Conservation (phyloP, 2,797 vertebrate genomes). For the Tachyglossus aculeatus region DNA sequence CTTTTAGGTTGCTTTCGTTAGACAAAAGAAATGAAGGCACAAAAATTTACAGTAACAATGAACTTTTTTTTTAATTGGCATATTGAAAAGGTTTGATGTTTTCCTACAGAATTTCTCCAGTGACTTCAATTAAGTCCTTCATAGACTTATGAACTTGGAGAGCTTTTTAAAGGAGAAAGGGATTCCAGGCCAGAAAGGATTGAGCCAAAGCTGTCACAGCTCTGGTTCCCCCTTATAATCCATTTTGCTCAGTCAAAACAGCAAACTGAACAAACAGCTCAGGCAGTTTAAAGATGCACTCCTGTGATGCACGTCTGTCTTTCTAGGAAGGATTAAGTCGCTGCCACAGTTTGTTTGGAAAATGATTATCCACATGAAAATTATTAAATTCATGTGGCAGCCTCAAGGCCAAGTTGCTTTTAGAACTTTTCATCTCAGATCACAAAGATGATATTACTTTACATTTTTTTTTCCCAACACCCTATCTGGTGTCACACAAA, state of each 20-base stretch:
- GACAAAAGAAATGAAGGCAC: conserved; percentile 33
- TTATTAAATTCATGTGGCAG: conserved; percentile 7
- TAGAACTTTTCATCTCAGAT: conserved; percentile 25
- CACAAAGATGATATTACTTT: background rate
- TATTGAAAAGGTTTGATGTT: background rate
- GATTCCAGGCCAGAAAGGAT: conserved; percentile 18
- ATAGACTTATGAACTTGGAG: conserved; percentile 10
- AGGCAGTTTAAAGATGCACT: conserved; percentile 6
- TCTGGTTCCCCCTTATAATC: conserved; percentile 13
- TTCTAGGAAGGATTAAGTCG: conserved; percentile 30
- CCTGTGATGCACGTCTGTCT: background rate
- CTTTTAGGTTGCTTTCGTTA: conserved; percentile 26
- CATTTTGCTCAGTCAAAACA: conserved; percentile 20
- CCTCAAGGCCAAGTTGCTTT: conserved; percentile 29
- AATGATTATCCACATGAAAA: conserved; percentile 40
- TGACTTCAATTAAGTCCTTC: conserved; percentile 26
- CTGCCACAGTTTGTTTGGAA: conserved; percentile 21
- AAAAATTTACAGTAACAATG: conserved; percentile 38
- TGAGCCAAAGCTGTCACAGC: conserved; percentile 29
- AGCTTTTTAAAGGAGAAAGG: conserved; percentile 14
- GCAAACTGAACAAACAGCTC: conserved; percentile 36
- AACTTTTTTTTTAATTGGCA: conserved; percentile 42
- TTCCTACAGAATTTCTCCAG: conserved; percentile 1
- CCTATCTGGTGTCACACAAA: background rate
- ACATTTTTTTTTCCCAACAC: conserved; percentile 25